These are phyloP conservation scores for Agelaius phoeniceus DNA, from an alignment of 2,113 vertebrate genomes.

Conservation along the genomic window DNA sequence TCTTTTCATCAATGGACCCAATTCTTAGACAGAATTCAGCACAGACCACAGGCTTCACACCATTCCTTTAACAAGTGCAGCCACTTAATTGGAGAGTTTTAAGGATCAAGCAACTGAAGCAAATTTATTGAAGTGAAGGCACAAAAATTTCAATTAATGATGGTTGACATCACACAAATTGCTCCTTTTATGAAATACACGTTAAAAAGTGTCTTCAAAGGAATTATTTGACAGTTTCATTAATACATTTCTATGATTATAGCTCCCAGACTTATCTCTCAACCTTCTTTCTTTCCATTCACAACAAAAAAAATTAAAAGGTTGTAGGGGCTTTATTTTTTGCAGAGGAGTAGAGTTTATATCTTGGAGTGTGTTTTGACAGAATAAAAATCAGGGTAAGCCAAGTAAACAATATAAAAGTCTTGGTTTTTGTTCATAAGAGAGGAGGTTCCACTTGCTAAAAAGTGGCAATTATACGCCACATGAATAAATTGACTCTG, in stretches of 20 bases:
- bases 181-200: constrained; percentile 65
- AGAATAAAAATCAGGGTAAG: background rate
- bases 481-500: constrained; percentile 9
- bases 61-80: background rate
- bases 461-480: background rate
- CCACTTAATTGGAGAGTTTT: constrained; percentile 41
- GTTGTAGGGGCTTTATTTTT: background rate
- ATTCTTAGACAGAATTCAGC: background rate
- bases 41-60: background rate
- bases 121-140: constrained; percentile 64
- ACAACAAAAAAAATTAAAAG: background rate
- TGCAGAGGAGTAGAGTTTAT: background rate
- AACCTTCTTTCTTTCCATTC: constrained; percentile 54
- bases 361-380: constrained; percentile 15
- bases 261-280: constrained; percentile 38
- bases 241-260: constrained; percentile 59
- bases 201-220: constrained; percentile 63
- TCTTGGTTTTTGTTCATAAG: background rate
- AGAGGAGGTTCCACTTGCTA: background rate
- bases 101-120: constrained; percentile 50
- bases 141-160: constrained; percentile 73
- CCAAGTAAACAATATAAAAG: constrained; percentile 35
- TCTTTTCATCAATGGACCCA: background rate
- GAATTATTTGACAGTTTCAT: constrained; percentile 56
- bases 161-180: constrained; percentile 63